Conservation (phyloP, 2,888 invertebrate species). For the Athrips mouffetella region DNA sequence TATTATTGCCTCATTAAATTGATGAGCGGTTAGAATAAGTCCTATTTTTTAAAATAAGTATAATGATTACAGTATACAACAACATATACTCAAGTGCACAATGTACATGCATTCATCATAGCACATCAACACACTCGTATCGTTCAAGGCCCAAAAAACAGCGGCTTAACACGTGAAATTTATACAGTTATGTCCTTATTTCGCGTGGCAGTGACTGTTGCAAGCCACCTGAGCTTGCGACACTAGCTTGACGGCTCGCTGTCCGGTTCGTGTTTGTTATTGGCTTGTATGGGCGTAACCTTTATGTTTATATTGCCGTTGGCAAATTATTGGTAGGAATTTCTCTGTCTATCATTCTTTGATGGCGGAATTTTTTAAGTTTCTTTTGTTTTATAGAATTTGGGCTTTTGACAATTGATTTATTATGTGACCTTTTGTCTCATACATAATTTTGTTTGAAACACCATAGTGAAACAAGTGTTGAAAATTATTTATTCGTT, state of each 20-base stretch:
- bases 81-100: neutral
- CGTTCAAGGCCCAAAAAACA: conserved; percentile 5
- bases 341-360: too few relatives aligned
- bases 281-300: conserved; percentile 5
- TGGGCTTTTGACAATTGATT: too few relatives aligned
- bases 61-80: too few relatives aligned
- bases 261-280: conserved; percentile 9
- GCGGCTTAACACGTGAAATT: conserved; percentile 23
- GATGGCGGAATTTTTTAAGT: neutral
- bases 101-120: conserved; percentile 2
- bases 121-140: conserved; percentile 1
- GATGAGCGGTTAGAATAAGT: too few relatives aligned
- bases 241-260: neutral
- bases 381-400: neutral
- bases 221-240: conserved; percentile 26
- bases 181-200: conserved; percentile 43
- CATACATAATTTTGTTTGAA: too few relatives aligned
- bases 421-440: too few relatives aligned
- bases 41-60: too few relatives aligned
- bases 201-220: conserved; percentile 36
- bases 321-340: neutral
- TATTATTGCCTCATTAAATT: too few relatives aligned
- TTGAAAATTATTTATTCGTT: too few relatives aligned
- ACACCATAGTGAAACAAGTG: too few relatives aligned
- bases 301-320: conserved; percentile 1